Base-by-base conservation (phyloP, 2,113 vertebrate genomes). In the Oncorhynchus keta region DNA sequence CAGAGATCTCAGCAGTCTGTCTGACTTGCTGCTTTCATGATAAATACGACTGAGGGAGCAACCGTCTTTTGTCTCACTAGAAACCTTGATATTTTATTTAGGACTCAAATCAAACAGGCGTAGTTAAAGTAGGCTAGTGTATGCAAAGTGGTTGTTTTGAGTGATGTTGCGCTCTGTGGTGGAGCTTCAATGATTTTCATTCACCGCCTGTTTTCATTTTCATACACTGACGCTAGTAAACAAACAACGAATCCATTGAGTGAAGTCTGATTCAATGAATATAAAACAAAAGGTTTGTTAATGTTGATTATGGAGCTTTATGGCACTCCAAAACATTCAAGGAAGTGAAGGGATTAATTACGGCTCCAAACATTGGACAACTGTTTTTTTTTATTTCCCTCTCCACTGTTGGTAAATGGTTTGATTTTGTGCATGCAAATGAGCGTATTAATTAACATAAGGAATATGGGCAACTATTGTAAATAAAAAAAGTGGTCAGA, bases 401-500 rank as follows among this genome's bases (percentile, higher is more conserved):
- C 69, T 59, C 45, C 68, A 30, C 73, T 68, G 74, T 74, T 73
- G 55, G 18, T 49, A 76, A 83, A 79, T 57, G 49, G 32, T 51
- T 70, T 61, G 18, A 72, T 72, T 81, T 72, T 74, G 61, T 68
- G 22, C 49, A 68, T 81, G 74, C 68, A 79, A 70, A 80, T 68
- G 62, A 78, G 28, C 20, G 55, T 51, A 55, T 59, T 39, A 83
- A 73, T 79, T 82, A 78, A 71, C 76, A 59, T 76, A 57, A 73
- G 65, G 76, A 76, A 76, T 70, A 55, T 76, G 68, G 66, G 68
- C 62, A 70, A 69, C 48, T 28, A 69, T 49, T 76, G 55, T 72
- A 45, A 35, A 8, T 8, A 8, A 35, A 8, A 8, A 35, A 35
- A 35, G 35, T 35, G 35, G 35, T 35, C 6, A 35, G 35, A 35